Evolutionary conservation across 2,113 vertebrate species (phyloP).

Genomic region (Ondatra zibethicus): DNA sequence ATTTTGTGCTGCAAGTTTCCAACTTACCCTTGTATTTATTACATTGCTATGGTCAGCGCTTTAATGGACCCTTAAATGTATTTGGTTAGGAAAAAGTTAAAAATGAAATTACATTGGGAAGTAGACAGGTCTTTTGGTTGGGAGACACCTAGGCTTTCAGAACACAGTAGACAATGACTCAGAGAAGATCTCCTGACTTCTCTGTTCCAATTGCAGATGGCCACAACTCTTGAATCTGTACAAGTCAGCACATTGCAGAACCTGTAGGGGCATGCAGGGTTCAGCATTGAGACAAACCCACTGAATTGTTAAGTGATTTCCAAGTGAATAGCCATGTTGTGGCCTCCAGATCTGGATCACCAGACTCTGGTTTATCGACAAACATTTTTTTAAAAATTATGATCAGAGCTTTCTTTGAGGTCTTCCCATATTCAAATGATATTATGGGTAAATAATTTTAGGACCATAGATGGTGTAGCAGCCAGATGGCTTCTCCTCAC

Average conservation of each 20-base stretch:
- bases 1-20: neutral
- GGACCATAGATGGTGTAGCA: neutral
- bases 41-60: neutral
- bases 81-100: neutral
- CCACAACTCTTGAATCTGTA: neutral
- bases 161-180: neutral
- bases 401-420: neutral
- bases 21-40: neutral
- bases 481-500: neutral
- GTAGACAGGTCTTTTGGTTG: neutral
- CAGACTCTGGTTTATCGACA: neutral
- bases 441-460: neutral
- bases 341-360: neutral
- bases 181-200: neutral
- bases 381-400: neutral
- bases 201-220: neutral
- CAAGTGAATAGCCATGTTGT: neutral
- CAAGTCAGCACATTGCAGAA: neutral
- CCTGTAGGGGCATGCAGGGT: neutral
- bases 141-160: neutral
- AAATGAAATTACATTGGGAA: neutral
- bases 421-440: neutral
- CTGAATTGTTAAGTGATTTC: neutral
- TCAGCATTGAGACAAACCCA: neutral
- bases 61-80: slow-evolving; percentile 1